These are phyloP conservation scores for Hirtodrosophila cameraria DNA, from an alignment of 2,888 invertebrate species.

Conservation along the genomic window DNA sequence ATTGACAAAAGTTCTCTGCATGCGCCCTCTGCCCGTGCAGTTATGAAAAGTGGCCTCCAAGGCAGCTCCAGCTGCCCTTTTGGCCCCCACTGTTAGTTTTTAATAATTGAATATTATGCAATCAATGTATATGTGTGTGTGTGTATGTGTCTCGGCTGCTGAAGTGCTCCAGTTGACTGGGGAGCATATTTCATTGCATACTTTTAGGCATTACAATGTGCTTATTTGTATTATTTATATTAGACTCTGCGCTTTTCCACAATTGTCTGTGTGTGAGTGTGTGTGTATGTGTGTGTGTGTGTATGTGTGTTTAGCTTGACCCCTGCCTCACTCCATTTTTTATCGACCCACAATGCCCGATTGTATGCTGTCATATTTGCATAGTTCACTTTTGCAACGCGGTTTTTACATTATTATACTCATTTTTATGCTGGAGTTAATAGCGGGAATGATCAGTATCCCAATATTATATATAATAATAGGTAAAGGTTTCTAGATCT, in stretches of 20 bases:
- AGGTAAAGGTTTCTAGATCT: too few species aligned
- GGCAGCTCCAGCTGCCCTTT: conserved; percentile 3
- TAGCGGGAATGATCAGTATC: too few species aligned
- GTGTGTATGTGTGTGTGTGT: neutral
- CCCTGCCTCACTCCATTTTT: neutral
- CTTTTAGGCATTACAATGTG: conserved; percentile 44
- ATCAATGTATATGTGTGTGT: conserved; percentile 43
- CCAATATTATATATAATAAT: too few species aligned
- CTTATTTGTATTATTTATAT: conserved; percentile 46
- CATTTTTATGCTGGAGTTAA: neutral
- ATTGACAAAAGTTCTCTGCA: conserved; percentile 72
- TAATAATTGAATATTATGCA: conserved; percentile 75
- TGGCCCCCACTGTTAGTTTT: conserved; percentile 48
- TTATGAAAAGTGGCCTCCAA: conserved; percentile 66
- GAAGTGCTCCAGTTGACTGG: conserved; percentile 41
- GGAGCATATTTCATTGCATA: conserved; percentile 53
- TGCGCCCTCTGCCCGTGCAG: conserved; percentile 46
- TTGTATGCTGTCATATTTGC: conserved; percentile 18
- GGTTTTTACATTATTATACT: conserved; percentile 7
- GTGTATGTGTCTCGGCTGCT: conserved; percentile 4
- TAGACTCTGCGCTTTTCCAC: conserved; percentile 33
- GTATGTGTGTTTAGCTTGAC: conserved; percentile 2
- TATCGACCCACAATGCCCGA: conserved; percentile 1
- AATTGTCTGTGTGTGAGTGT: neutral
- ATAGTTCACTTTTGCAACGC: conserved; percentile 2